Base-by-base conservation (phyloP, 2,888 invertebrate genomes). In the Euplexia lucipara region DNA sequence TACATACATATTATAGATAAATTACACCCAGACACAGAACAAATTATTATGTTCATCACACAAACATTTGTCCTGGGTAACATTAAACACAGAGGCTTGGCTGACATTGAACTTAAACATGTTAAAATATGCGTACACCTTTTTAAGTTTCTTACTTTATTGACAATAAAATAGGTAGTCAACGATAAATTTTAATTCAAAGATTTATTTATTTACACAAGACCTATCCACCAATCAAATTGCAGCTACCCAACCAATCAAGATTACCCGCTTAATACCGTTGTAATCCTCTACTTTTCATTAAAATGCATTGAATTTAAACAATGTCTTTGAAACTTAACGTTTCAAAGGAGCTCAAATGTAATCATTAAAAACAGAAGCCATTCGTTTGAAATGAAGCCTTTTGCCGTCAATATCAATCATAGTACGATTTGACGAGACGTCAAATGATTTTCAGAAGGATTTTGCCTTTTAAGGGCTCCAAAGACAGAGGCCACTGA, bases 321-420 rank as follows among this genome's bases (percentile, higher is more conserved):
- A 77, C 70, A 74, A 65, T 66, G 47, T 58, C 52, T 66, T 62
- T 70, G 45, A 44, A 49, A 48, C 48, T 69, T 60, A 48, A 47
- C 53, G 37, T 70, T 65, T 77, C 69, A 77, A 71, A 75, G 64
- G 54, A 69, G 37, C 53, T 45, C 48, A 52, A 75, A 77, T 52
- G 64, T 54, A 65, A 69, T 66, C 52, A 76, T 74, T 81, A 76
- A 66, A 75, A 74, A 78, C 66, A 76, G 60, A 65, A 70, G 52
- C 62, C 53, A 61, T 65, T 66, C 39, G 68, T 65, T 74, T 74
- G 37, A 67, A 70, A 62, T 34, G 51, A 64, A 77, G 52, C 62
- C 70, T 74, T 60, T 70, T 32, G 37, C 68, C 42, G 53, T 69
- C 59, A 72, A 79, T 74, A 76, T 81, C 62, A 81, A 80, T 80